Percentiles rank a stretch among this genome's conserved stretches.
phyloP scores from a whole-genome alignment of 2,888 invertebrate genomes.

The Campaea margaritaria region DNA sequence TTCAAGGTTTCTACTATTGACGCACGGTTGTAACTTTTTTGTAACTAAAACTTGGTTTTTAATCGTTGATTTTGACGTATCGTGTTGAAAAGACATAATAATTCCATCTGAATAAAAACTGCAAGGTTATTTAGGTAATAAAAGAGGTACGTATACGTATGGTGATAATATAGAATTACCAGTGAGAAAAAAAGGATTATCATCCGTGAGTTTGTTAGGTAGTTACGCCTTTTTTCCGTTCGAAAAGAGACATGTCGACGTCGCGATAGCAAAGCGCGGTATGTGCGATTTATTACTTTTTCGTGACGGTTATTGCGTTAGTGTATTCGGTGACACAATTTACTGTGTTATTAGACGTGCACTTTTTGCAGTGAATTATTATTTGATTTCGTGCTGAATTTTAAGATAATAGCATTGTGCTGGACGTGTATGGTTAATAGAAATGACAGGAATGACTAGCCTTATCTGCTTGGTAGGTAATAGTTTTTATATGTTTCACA shows the following conservation, averaged over 20 bases:
- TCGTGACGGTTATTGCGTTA: conserved; percentile 21
- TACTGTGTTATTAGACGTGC: conserved; percentile 12
- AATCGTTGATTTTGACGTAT: conserved; percentile 14
- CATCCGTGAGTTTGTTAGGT: background rate
- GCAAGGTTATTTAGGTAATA: conserved; percentile 38
- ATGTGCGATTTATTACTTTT: conserved; percentile 25
- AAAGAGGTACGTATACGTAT: conserved; percentile 6
- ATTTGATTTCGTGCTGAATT: conserved; percentile 1
- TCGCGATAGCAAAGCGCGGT: conserved; percentile 6
- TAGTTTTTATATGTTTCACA: too few species aligned
- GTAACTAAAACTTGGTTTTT: conserved; percentile 10
- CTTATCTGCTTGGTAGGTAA: too few species aligned
- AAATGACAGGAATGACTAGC: too few species aligned
- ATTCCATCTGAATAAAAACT: conserved; percentile 32
- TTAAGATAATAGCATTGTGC: conserved; percentile 9
- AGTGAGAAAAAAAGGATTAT: background rate
- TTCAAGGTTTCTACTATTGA: conserved; percentile 20
- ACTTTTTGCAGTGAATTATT: conserved; percentile 9
- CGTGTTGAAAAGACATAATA: conserved; percentile 29
- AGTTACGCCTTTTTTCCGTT: background rate
- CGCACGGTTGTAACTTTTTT: conserved; percentile 6
- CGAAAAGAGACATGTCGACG: conserved; percentile 3
- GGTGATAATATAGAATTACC: background rate
- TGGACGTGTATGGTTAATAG: too few species aligned
- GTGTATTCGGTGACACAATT: conserved; percentile 15